Evolutionary conservation across 2,797 vertebrate genomes (phyloP).

Genomic region (Setipinna tenuifilis): DNA sequence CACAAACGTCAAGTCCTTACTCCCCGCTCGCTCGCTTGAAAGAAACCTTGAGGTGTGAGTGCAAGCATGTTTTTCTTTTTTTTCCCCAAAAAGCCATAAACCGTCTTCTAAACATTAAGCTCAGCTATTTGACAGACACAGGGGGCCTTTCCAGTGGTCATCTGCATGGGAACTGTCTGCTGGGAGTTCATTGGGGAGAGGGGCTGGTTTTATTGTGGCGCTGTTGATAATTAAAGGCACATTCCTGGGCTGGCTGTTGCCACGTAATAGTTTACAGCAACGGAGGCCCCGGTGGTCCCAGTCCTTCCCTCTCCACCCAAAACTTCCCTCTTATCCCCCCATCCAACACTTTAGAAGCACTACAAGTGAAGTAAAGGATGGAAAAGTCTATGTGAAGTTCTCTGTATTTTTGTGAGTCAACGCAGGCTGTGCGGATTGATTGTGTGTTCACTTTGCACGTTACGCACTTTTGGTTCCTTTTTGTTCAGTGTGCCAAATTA

Average conservation of each 20-base stretch:
- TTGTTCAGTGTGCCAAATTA: too few relatives aligned
- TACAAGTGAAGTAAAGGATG: not conserved
- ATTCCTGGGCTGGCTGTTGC: slow-evolving; percentile 72
- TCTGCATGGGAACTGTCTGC: slow-evolving; percentile 53
- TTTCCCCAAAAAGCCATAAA: slow-evolving; percentile 36
- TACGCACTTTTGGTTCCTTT: too few relatives aligned
- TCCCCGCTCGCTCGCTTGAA: not conserved
- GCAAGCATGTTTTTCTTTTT: slow-evolving; percentile 12
- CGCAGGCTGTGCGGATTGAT: too few relatives aligned
- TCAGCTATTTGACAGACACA: slow-evolving; percentile 10
- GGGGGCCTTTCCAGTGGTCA: slow-evolving; percentile 27
- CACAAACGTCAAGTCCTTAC: not conserved
- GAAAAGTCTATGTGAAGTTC: too few relatives aligned
- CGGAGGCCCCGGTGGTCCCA: slow-evolving; percentile 57
- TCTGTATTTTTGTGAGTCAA: too few relatives aligned
- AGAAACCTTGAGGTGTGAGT: slow-evolving; percentile 3
- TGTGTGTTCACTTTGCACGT: too few relatives aligned
- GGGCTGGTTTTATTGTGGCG: slow-evolving; percentile 71
- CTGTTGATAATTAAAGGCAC: slow-evolving; percentile 70
- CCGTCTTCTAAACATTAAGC: slow-evolving; percentile 20
- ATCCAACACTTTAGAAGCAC: not conserved
- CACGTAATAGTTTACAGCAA: slow-evolving; percentile 68
- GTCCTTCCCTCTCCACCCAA: slow-evolving; percentile 50
- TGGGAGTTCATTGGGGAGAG: slow-evolving; percentile 60
- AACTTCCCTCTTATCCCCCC: not conserved